phyloP scores from a whole-genome alignment of 2,888 invertebrate species.

The Candidula unifasciata region DNA sequence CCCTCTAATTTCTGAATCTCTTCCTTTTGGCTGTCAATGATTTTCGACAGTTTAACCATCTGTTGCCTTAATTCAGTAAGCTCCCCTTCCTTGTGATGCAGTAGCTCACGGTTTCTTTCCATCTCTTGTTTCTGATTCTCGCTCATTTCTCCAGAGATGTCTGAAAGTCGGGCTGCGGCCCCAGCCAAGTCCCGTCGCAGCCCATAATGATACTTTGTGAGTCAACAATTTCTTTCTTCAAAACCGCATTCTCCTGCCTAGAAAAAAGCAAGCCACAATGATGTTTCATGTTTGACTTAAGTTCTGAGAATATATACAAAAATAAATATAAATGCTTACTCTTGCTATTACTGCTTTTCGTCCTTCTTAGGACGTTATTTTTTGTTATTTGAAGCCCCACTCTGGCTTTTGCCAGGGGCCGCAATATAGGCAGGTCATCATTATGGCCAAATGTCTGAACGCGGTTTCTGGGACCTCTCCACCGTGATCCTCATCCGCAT shows the following conservation, averaged over 20 bases:
- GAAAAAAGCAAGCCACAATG: constrained; percentile 22
- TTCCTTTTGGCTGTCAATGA: constrained; percentile 75
- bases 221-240: constrained; percentile 73
- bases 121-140: constrained; percentile 77
- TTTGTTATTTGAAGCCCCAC: no score
- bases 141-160: constrained; percentile 77
- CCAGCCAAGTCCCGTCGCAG: constrained; percentile 76
- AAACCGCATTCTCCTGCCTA: constrained; percentile 74
- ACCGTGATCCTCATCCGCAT: no score
- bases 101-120: constrained; percentile 70
- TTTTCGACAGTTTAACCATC: constrained; percentile 76
- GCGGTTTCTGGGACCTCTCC: no score
- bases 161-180: constrained; percentile 75
- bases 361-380: no score
- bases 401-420: no score
- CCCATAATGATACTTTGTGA: constrained; percentile 74
- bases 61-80: constrained; percentile 74
- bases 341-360: no score
- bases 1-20: constrained; percentile 68
- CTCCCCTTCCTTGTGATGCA: constrained; percentile 71
- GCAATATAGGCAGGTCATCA: no score
- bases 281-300: no score
- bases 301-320: no score
- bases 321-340: no score
- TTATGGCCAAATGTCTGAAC: no score